phyloP scores from a whole-genome alignment of 2,888 invertebrate genomes.

The Neuroscelio doddi region DNA sequence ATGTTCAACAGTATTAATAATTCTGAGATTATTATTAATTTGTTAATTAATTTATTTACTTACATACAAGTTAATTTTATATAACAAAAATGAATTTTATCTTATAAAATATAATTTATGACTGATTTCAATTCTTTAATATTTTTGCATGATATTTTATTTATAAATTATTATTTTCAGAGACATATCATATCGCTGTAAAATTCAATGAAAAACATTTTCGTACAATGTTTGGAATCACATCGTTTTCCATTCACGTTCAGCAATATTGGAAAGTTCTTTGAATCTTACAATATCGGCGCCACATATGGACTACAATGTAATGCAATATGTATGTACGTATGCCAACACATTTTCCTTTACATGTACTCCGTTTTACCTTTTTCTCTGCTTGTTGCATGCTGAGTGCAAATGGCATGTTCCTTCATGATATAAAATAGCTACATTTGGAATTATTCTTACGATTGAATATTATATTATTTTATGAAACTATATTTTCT shows the following conservation, averaged over 20 bases:
- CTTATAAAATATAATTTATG: too few relatives aligned
- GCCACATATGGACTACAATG: constrained; percentile 25
- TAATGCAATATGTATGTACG: constrained; percentile 25
- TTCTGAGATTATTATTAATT: too few relatives aligned
- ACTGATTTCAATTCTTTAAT: too few relatives aligned
- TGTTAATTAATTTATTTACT: too few relatives aligned
- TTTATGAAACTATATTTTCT: too few relatives aligned
- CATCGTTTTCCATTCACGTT: constrained; percentile 24
- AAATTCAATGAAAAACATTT: constrained; percentile 19
- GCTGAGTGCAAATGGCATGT: constrained; percentile 31
- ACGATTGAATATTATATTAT: not conserved
- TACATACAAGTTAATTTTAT: too few relatives aligned
- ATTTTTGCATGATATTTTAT: too few relatives aligned
- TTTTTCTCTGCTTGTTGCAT: constrained; percentile 37
- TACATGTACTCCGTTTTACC: constrained; percentile 25
- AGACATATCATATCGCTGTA: constrained; percentile 9
- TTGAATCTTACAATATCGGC: constrained; percentile 31
- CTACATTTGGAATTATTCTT: not conserved
- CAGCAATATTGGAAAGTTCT: constrained; percentile 27
- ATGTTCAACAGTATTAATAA: too few relatives aligned
- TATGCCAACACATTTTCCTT: constrained; percentile 14
- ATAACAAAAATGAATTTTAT: too few relatives aligned
- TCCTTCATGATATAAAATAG: constrained; percentile 2
- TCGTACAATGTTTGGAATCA: constrained; percentile 9
- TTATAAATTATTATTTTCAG: not conserved